Evolutionary conservation across 2,888 invertebrate species (phyloP), one percentile per base, ranked within the genome.

Genomic region (Ophioninae sp.): DNA sequence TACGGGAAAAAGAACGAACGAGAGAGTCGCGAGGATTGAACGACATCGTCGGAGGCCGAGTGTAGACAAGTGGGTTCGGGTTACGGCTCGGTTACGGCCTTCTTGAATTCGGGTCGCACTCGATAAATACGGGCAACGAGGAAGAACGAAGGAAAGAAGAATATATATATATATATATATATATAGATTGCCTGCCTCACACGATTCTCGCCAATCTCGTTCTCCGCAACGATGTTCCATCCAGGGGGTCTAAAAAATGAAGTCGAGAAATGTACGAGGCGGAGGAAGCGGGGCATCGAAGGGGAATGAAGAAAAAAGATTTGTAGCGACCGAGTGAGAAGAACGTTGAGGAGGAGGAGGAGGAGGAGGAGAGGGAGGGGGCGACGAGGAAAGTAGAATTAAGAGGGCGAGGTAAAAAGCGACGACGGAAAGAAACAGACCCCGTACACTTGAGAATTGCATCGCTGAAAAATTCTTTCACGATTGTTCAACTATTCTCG

Each of bases 31-130:
- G 72, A 23, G 41, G 62, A 73, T 74, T 65, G 80, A 77, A 77
- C 57, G 73, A 77, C 73, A 72, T 21, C 10, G 62, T 44, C 72
- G 73, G 44, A 23, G 44, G 59, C 62, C 61, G 74, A 81, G 83
- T 85, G 82, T 50, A 67, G 80, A 83, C 79, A 88, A 88, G 87
- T 88, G 87, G 88, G 86, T 88, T 88, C 88, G 89, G 87, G 88
- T 89, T 88, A 88, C 88, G 87, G 75, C 50, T 41, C 85, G 82
- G 87, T 87, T 88, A 89, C 89, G 89, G 88, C 89, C 89, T 88
- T 88, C 87, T 89, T 89, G 87, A 88, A 89, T 88, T 82, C 87
- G 86, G 87, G 85, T 86, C 87, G 87, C 73, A 70, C 59, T 80
- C 69, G 83, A 56, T 75, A 70, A 70, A 56, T 64, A 74, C 44